These are phyloP conservation scores for Coregonus sp. DNA, from an alignment of 2,797 vertebrate species.

Conservation along the genomic window DNA sequence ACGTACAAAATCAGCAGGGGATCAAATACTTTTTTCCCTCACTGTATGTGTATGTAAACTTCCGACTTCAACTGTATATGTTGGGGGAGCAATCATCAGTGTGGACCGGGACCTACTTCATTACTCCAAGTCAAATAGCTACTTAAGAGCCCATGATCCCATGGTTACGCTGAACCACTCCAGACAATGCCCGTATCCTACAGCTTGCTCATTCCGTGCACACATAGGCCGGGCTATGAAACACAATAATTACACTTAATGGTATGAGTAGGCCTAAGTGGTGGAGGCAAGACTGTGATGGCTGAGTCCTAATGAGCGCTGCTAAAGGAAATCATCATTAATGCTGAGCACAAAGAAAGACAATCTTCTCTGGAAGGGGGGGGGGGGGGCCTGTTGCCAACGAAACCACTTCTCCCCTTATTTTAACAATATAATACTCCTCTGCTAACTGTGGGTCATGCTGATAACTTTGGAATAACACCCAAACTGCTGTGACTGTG, in stretches of 20 bases:
- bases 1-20: too few species aligned
- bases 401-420: constrained; percentile 2
- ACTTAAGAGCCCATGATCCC: background rate
- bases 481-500: background rate
- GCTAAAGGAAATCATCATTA: constrained; percentile 64
- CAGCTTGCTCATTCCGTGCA: constrained; percentile 52
- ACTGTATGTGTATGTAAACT: too few species aligned
- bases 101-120: background rate
- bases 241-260: constrained; percentile 69
- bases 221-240: constrained; percentile 53
- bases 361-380: constrained; percentile 25
- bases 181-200: constrained; percentile 51
- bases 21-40: too few species aligned
- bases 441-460: constrained; percentile 9
- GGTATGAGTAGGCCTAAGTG: constrained; percentile 59
- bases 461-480: background rate
- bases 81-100: background rate
- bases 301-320: constrained; percentile 67
- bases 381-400: background rate
- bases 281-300: constrained; percentile 64
- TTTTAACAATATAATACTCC: background rate
- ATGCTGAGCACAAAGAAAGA: constrained; percentile 47
- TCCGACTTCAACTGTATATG: background rate
- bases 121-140: background rate
- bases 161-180: constrained; percentile 41